Evolutionary conservation across 2,888 invertebrate genomes (phyloP).

Genomic region (Drosophila pseudotakahashii): DNA sequence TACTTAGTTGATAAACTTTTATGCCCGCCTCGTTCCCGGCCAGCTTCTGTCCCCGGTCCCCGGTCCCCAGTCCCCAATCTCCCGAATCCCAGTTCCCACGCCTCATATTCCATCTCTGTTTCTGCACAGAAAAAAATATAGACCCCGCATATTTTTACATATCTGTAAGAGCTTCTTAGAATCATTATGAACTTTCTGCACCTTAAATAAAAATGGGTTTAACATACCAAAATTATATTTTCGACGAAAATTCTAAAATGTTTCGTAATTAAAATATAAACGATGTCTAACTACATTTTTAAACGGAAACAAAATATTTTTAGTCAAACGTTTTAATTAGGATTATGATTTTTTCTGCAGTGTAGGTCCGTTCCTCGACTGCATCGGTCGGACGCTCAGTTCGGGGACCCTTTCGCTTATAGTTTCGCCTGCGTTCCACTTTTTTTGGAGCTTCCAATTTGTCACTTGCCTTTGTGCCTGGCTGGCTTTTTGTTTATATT

Average conservation of each 20-base stretch:
- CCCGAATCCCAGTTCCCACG: slow-evolving; percentile 12
- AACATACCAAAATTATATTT: no score
- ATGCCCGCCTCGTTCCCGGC: slow-evolving; percentile 49
- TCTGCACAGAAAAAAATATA: not conserved
- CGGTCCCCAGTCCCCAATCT: slow-evolving; percentile 14
- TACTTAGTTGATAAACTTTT: slow-evolving; percentile 78
- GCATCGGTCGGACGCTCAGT: not conserved
- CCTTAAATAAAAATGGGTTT: no score
- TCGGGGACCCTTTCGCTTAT: slow-evolving; percentile 40
- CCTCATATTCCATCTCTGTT: slow-evolving; percentile 11
- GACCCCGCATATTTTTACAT: no score
- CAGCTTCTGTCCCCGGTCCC: slow-evolving; percentile 24
- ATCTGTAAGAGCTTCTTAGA: no score
- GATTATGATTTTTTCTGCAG: not conserved
- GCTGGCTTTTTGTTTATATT: slow-evolving; percentile 60
- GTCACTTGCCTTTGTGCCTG: slow-evolving; percentile 60
- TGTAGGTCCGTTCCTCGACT: not conserved
- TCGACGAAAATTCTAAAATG: no score
- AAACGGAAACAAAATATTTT: no score
- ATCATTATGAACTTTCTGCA: no score
- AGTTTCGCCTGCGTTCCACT: slow-evolving; percentile 26
- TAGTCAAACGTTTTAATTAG: no score
- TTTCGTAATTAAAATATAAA: no score
- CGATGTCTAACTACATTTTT: no score
- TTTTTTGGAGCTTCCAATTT: slow-evolving; percentile 64